Conservation (phyloP, 2,113 vertebrate genomes). For the Pluvianellus socialis region DNA sequence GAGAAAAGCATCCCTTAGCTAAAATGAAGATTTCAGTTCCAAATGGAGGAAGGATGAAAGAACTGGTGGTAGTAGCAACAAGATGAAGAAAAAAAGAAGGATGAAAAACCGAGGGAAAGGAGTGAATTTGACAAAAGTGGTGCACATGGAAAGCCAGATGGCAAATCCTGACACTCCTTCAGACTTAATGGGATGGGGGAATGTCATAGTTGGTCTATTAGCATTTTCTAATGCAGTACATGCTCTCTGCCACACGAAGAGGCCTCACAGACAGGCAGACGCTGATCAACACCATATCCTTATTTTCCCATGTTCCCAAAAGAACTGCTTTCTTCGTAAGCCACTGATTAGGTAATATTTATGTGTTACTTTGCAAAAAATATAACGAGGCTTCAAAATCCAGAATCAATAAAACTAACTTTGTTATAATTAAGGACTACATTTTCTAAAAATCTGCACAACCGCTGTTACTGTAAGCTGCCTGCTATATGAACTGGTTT, state of each 20-base stretch:
- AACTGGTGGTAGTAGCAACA: not conserved
- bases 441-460: not conserved
- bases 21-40: conserved; percentile 15
- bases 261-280: not conserved
- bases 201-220: not conserved
- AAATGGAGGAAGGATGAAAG: not conserved
- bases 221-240: not conserved
- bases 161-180: not conserved
- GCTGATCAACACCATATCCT: not conserved
- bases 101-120: not conserved
- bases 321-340: accelerated
- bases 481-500: not conserved
- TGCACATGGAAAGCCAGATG: conserved; percentile 6
- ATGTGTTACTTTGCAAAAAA: not conserved
- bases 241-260: not conserved
- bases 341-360: not conserved
- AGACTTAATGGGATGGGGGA: not conserved
- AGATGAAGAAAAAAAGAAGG: not conserved
- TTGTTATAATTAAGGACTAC: not conserved
- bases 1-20: not conserved
- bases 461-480: not conserved
- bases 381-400: not conserved
- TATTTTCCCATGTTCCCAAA: not conserved
- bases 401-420: not conserved
- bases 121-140: not conserved